Evolutionary conservation across 1,140 invertebrate genomes (phyloP).

Genomic region (Chionoecetes opilio): DNA sequence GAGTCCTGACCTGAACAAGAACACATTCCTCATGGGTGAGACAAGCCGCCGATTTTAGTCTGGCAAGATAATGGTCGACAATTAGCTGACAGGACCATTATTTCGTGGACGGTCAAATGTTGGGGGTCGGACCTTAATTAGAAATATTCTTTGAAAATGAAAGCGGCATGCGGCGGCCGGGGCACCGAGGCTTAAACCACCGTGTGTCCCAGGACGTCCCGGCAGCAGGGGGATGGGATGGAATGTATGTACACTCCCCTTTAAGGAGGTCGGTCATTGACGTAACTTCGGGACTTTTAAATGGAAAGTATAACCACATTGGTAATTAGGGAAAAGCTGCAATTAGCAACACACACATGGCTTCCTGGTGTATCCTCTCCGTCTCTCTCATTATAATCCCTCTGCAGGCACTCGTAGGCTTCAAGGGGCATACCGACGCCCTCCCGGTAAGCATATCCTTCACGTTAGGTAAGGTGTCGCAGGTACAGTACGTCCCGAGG

Average conservation of each 20-base stretch:
- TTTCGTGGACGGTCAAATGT: slow-evolving; percentile 5
- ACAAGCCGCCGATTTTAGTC: not conserved
- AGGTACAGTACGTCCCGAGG: not conserved
- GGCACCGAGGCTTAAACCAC: not conserved
- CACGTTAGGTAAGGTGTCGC: not conserved
- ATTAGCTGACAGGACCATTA: not conserved
- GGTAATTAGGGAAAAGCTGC: not conserved
- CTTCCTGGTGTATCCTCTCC: not conserved
- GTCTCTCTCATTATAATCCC: not conserved
- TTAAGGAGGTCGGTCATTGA: not conserved
- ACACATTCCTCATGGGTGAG: not conserved
- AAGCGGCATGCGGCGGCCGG: not conserved
- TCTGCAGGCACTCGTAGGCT: not conserved
- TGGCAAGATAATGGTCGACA: slow-evolving; percentile 10
- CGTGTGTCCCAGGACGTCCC: not conserved
- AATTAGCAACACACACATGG: not conserved
- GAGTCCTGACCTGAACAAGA: not conserved
- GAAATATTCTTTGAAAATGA: not conserved
- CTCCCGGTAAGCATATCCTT: not conserved
- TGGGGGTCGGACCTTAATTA: slow-evolving; percentile 13
- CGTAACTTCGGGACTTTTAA: not conserved
- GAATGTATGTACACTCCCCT: not conserved
- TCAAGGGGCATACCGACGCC: not conserved
- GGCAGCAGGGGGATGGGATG: slow-evolving; percentile 43
- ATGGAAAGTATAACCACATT: not conserved